Evolutionary conservation across 2,888 invertebrate species (phyloP).

Genomic region (Lithophane semibrunnea): DNA sequence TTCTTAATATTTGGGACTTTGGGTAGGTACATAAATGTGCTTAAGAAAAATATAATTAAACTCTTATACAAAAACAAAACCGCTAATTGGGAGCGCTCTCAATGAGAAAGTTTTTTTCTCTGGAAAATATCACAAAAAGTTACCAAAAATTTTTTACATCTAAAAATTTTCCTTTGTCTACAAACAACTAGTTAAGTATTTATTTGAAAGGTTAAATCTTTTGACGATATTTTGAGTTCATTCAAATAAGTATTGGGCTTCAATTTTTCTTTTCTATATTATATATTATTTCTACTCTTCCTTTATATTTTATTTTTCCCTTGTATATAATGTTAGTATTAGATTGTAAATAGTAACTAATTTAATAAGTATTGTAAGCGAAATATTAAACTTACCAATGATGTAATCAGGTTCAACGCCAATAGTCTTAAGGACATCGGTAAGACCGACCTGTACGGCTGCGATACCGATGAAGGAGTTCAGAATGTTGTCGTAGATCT

Average conservation of each 20-base stretch:
- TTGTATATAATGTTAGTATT: too few relatives aligned
- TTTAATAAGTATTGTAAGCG: too few relatives aligned
- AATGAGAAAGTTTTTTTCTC: constrained; percentile 10
- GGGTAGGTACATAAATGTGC: background rate
- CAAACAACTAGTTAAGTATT: background rate
- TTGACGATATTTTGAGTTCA: background rate
- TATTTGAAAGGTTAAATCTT: background rate
- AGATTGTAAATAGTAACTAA: too few relatives aligned
- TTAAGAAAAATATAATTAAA: background rate
- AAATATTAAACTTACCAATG: constrained; percentile 79
- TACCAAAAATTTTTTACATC: background rate
- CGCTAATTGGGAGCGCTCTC: background rate
- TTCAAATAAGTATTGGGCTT: too few relatives aligned
- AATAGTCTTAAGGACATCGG: constrained; percentile 87
- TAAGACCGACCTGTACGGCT: constrained; percentile 91
- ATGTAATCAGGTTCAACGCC: constrained; percentile 87
- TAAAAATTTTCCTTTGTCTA: background rate
- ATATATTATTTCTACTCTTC: too few relatives aligned
- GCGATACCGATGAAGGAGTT: constrained; percentile 94
- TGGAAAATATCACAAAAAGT: constrained; percentile 6
- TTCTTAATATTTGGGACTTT: background rate
- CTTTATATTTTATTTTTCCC: too few relatives aligned
- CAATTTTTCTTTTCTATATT: too few relatives aligned
- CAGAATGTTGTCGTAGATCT: constrained; percentile 92
- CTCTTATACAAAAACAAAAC: background rate